These are phyloP conservation scores for Drosophila arawakana DNA, from an alignment of 1,140 invertebrate genomes.

Conservation along the genomic window DNA sequence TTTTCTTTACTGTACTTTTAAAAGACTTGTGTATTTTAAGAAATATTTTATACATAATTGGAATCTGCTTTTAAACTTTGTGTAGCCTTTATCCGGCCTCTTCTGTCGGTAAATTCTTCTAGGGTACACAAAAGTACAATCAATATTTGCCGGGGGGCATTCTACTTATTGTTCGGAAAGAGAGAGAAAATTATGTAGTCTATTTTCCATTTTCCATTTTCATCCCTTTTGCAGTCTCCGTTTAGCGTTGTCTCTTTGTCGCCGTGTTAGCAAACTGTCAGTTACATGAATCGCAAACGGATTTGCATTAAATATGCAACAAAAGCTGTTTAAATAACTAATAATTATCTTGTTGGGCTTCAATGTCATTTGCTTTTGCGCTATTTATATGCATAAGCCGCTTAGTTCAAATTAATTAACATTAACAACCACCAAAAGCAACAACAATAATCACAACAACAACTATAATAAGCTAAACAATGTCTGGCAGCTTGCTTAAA, in stretches of 20 bases:
- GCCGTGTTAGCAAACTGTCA: conserved; percentile 25
- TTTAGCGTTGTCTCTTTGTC: neutral
- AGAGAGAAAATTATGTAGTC: conserved; percentile 2
- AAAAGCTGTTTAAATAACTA: conserved; percentile 81
- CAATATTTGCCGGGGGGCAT: conserved; percentile 61
- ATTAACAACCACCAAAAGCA: conserved; percentile 55
- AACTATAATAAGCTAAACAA: conserved; percentile 41
- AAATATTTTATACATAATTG: neutral
- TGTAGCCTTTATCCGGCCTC: neutral
- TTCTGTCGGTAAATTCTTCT: neutral
- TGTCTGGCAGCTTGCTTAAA: conserved; percentile 52
- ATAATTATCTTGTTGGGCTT: conserved; percentile 78
- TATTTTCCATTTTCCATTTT: conserved; percentile 31
- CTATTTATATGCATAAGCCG: conserved; percentile 77
- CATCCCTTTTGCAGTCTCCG: neutral
- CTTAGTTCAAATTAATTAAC: conserved; percentile 81
- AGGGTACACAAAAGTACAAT: conserved; percentile 37
- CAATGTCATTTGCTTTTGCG: conserved; percentile 56
- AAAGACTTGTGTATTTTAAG: no score
- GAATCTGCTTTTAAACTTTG: neutral
- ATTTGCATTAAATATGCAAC: conserved; percentile 72
- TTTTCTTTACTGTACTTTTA: no score
- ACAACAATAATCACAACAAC: conserved; percentile 29
- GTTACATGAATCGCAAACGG: conserved; percentile 59
- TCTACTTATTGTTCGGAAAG: conserved; percentile 47